Base-by-base conservation (phyloP, 1,140 invertebrate species). In the Onthophagus taurus region DNA sequence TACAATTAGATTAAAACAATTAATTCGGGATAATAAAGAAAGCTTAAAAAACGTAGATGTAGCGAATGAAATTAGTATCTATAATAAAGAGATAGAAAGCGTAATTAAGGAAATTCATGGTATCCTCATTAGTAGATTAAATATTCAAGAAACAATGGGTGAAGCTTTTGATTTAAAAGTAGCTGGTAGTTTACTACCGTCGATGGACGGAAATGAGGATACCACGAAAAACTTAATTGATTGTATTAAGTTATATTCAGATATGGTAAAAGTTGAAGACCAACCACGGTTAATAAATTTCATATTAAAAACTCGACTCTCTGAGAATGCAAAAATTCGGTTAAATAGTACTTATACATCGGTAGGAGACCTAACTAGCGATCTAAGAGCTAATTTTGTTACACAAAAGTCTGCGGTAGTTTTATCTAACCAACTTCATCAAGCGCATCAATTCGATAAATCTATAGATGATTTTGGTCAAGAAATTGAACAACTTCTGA, bases 221-320 rank as follows among this genome's bases (percentile, higher is more conserved):
- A 37, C 31, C 12, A 49, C 48, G 0, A 51, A 49, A 41, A 35
- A 51, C n/a, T 13, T 55, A 14, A 51, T 57, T 35, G 55, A 57
- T 34, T 31, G 47, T 4, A 49, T 55, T 11, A 47, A 53, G 33
- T 49, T 57, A 45, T 57, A 57, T 30, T 47, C 45, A 3, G 42
- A 48, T 3, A 46, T 57, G 47, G 26, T 55, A 21, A 38, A 63
- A 41, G 24, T 41, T 46, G 31, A 7, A 16, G 18, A 31, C 2
- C 45, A 49, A 38, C 30, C 14, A 14, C 24, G 38, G 14, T 14
- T 45, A 5, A 49, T 29, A 7, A 23, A 12, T 14, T 49, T 13
- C 26, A 20, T 49, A 12, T 24, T 49, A 31, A 48, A 44, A 45
- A 36, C 20, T 9, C 9, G 47, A 38, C 21, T 48, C 2, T 36